A percentile compares a stretch with the other conserved stretches of the same genome.
Evolutionary conservation across 1,140 invertebrate genomes (phyloP).

Genomic region (Phthorimaea operculella): DNA sequence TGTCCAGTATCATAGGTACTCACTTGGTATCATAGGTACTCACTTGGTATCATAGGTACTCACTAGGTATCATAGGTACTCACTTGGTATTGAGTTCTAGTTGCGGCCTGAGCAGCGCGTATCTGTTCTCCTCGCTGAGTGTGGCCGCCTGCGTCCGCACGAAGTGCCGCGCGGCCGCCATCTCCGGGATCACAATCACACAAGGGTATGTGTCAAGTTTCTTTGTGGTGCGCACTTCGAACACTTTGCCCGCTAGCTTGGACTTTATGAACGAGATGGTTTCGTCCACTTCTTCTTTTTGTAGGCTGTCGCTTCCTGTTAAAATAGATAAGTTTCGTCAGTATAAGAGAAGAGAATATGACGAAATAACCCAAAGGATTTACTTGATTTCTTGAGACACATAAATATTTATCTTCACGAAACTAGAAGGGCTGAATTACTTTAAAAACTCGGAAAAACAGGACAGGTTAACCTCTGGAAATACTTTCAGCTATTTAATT

Average conservation of each 20-base stretch:
- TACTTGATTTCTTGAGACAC: too few species aligned
- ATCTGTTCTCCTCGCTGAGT: slow-evolving; percentile 87
- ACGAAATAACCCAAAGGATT: too few species aligned
- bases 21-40: too few species aligned
- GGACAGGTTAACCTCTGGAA: too few species aligned
- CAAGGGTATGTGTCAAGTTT: slow-evolving; percentile 91
- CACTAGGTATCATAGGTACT: slow-evolving; percentile 38
- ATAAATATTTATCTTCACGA: too few species aligned
- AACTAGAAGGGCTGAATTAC: too few species aligned
- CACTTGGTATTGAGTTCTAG: slow-evolving; percentile 94
- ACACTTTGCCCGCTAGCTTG: slow-evolving; percentile 80
- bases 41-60: too few species aligned
- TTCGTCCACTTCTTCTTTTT: slow-evolving; percentile 78
- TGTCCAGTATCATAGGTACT: too few species aligned
- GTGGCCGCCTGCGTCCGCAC: slow-evolving; percentile 89
- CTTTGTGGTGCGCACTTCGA: slow-evolving; percentile 83
- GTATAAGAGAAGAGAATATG: too few species aligned
- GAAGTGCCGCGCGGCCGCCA: slow-evolving; percentile 95
- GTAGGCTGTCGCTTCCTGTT: slow-evolving; percentile 75
- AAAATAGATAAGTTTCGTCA: too few species aligned
- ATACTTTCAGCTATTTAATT: too few species aligned
- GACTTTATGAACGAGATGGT: slow-evolving; percentile 84
- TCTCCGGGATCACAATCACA: slow-evolving; percentile 93
- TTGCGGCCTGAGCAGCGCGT: slow-evolving; percentile 87
- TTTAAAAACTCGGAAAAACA: too few species aligned